These are phyloP conservation scores for Eupsilia transversa DNA, from an alignment of 2,888 invertebrate genomes.

Conservation along the genomic window DNA sequence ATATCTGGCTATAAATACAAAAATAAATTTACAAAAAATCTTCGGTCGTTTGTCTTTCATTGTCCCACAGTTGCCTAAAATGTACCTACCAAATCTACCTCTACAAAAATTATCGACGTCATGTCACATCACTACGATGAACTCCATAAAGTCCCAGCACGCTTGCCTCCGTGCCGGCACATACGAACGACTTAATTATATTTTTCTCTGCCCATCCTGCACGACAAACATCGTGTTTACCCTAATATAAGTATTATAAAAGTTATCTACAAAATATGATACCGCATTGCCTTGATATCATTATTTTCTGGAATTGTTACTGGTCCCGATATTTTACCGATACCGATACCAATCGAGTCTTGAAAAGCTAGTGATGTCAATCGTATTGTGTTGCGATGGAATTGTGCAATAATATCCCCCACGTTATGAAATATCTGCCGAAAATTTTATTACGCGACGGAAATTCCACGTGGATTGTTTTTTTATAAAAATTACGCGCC, in stretches of 20 bases:
- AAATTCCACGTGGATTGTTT: neutral
- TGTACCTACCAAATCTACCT: neutral
- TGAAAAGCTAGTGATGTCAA: neutral
- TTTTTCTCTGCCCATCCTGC: constrained; percentile 71
- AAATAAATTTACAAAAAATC: too few relatives aligned
- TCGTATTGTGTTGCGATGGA: neutral
- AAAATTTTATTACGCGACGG: neutral
- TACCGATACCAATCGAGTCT: neutral
- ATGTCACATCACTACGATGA: constrained; percentile 58
- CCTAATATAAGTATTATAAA: constrained; percentile 54
- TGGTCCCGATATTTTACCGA: neutral
- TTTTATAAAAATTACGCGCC: too few relatives aligned
- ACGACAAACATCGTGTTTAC: constrained; percentile 53
- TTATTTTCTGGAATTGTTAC: constrained; percentile 20
- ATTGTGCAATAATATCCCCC: neutral
- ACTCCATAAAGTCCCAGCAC: constrained; percentile 76
- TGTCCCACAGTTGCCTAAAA: neutral
- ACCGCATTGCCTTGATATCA: constrained; percentile 29
- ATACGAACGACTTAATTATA: constrained; percentile 88
- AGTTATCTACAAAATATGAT: constrained; percentile 37
- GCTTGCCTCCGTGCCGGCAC: constrained; percentile 81
- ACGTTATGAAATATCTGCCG: neutral
- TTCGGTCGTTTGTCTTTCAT: neutral
- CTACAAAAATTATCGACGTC: constrained; percentile 50
- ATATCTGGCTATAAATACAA: too few relatives aligned